These are phyloP conservation scores for Crossocerus cetratus DNA, from an alignment of 2,888 invertebrate species.

Conservation along the genomic window DNA sequence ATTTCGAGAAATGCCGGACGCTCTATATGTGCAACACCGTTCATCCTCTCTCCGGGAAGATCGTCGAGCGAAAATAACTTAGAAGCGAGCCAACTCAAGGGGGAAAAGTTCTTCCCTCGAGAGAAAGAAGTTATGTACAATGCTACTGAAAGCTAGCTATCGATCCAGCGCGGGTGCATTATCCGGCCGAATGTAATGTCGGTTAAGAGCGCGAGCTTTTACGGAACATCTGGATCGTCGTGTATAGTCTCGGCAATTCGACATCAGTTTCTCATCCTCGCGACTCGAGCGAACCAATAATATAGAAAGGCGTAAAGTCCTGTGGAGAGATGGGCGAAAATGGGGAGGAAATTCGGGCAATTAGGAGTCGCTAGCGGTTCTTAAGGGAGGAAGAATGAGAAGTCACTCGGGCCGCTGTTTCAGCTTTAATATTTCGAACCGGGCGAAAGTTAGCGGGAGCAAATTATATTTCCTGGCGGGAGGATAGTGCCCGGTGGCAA, in stretches of 20 bases:
- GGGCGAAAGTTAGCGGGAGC: constrained; percentile 68
- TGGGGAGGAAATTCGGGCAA: too few relatives aligned
- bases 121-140: too few relatives aligned
- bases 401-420: background rate
- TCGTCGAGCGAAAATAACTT: too few relatives aligned
- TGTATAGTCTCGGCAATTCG: constrained; percentile 38
- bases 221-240: background rate
- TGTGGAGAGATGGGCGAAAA: too few relatives aligned
- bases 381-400: background rate
- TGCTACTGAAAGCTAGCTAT: too few relatives aligned
- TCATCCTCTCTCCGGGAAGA: too few relatives aligned
- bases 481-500: constrained; percentile 8
- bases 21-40: too few relatives aligned
- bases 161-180: background rate
- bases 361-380: too few relatives aligned
- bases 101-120: too few relatives aligned
- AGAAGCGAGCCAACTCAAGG: too few relatives aligned
- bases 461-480: constrained; percentile 69
- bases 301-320: too few relatives aligned
- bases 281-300: constrained; percentile 6
- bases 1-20: too few relatives aligned
- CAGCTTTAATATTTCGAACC: background rate
- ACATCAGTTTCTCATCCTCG: constrained; percentile 47
- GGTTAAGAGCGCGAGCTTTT: background rate
- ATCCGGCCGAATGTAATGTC: background rate